phyloP scores from a whole-genome alignment of 1,140 invertebrate genomes.

The Acromyrmex heyeri region DNA sequence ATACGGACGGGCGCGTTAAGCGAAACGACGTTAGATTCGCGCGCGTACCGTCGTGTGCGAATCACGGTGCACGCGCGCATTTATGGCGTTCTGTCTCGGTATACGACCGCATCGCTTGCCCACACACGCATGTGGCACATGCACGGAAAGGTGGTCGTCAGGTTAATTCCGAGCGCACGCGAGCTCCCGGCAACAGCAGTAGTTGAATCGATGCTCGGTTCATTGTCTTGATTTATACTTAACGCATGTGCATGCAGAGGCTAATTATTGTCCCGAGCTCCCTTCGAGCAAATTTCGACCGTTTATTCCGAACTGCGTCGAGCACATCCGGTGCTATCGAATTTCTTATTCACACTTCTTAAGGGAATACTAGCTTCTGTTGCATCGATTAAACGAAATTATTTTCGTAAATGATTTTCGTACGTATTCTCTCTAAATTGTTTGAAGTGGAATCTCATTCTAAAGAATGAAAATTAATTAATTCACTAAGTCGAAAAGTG shows the following conservation, averaged over 20 bases:
- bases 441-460: no score
- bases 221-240: constrained; percentile 75
- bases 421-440: no score
- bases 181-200: constrained; percentile 50
- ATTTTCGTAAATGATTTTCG: no score
- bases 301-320: constrained; percentile 49
- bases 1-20: background rate
- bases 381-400: no score
- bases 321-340: background rate
- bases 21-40: constrained; percentile 41
- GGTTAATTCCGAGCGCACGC: constrained; percentile 76
- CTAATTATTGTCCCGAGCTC: constrained; percentile 62
- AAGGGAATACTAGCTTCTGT: no score
- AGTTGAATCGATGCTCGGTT: constrained; percentile 71
- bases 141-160: constrained; percentile 37
- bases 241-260: constrained; percentile 10
- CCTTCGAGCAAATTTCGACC: background rate
- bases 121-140: constrained; percentile 4
- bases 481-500: no score
- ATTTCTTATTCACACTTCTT: constrained; percentile 12
- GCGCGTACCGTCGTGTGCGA: constrained; percentile 16
- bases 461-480: no score
- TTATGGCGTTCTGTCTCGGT: constrained; percentile 17
- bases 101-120: constrained; percentile 12
- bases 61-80: constrained; percentile 35